Base-by-base conservation (phyloP, 1,140 invertebrate genomes). In the Holotrichia oblita region DNA sequence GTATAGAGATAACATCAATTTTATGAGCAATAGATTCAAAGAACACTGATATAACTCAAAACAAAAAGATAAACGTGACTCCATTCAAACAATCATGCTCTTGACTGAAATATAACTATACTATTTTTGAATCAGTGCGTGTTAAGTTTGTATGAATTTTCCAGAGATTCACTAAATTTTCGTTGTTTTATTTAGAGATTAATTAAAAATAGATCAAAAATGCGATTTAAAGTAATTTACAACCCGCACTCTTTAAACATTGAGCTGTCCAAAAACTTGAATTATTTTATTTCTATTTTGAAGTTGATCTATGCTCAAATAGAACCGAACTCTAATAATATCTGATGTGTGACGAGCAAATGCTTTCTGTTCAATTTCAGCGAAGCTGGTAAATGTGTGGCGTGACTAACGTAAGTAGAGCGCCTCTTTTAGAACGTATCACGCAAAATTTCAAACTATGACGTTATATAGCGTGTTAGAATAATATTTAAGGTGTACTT, bases 401-500 rank as follows among this genome's bases (percentile, higher is more conserved):
- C 48, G 17, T 55, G 48, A 55, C 48, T 55, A 55, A 55, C 48
- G 6, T 55, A 34, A 34, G 27, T 34, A 34, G 48, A 55, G 48
- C 48, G 48, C 48, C 48, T 55, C 42, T 55, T 55, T 55, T 55
- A 55, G 48, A 55, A 55, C 48, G 14, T 55, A n/a, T 17, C 6
- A 55, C 48, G 48, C 48, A 55, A 55, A 55, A 55, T 55, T 55
- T 55, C 48, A 17, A 55, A 6, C 14, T 17, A 17, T 55, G 48
- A 55, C 48, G 48, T 55, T 55, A 55, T n/a, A n/a, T 17, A 55
- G 17, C 48, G 48, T 17, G 48, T 14, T 55, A 55, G 48, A 55
- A 55, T 55, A 55, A 55, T 55, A 55, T 55, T 55, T 55, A 55
- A 55, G n/a, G 48, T 55, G 17, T 55, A 55, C 48, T 55, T 55